Base-by-base conservation (phyloP, 2,797 vertebrate species). In the Onychomys torridus region DNA sequence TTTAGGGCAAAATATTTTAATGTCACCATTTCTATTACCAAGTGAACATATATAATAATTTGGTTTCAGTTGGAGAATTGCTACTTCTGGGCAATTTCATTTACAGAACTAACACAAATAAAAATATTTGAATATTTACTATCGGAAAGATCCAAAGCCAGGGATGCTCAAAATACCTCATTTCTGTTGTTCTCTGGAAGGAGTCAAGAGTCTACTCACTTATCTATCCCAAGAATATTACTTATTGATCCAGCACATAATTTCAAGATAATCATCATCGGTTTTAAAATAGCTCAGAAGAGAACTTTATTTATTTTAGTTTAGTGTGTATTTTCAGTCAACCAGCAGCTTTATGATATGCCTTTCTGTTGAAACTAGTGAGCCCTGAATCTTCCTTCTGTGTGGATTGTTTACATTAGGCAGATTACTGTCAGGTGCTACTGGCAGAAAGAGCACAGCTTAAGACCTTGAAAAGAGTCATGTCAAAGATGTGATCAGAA, bases 1-100 rank as follows among this genome's bases (percentile, higher is more conserved):
- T 52, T 52, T 52, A 52, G 55, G 55, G 16, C 55, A 55, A 85
- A 55, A 55, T 67, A 67, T 34, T 34, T 69, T 69, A 69, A 65
- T 40, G 10, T 75, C 27, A 16, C 52, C 49, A 83, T 16, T 59
- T 81, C 14, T 32, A 57, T 40, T 79, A 46, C 29, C 43, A 57
- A 65, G 59, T 77, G 12, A 94, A 71, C 37, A 89, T 11, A 13
- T 43, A 12, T 9, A 7, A 57, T 32, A 59, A 61, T 91, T 90
- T 88, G n/a, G 61, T 92, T 90, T 90, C 82, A 12, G 69, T 65
- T 43, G 61, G 89, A 82, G 27, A 94, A 83, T 13, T 69, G 49
- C 16, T 79, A 34, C 57, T 79, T 90, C 37, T 90, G 84, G 49
- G 25, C 6, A 5, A 90, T 17, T 90, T 17, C 63, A 1, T 46